A percentile compares a stretch with the other conserved stretches of the same genome.
These are phyloP conservation scores for Theocolax elegans DNA, from an alignment of 1,140 invertebrate genomes.

Conservation along the genomic window DNA sequence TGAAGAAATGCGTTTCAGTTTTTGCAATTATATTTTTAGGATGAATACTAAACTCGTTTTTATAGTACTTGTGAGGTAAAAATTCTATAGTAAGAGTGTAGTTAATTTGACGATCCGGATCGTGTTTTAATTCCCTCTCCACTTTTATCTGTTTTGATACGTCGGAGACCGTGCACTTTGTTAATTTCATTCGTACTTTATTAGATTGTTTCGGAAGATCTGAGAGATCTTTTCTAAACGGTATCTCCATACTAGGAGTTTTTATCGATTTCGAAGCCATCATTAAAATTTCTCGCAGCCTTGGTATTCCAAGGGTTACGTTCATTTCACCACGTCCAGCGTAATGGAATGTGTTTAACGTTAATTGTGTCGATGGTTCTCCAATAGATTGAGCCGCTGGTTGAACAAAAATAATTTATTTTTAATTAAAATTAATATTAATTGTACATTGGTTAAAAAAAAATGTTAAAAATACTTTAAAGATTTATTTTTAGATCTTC, in stretches of 20 bases:
- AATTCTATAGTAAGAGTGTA: constrained; percentile 78
- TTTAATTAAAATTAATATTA: no score
- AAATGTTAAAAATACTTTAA: not conserved
- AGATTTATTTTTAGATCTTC: no score
- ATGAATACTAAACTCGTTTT: constrained; percentile 75
- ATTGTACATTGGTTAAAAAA: not conserved
- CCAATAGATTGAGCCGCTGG: constrained; percentile 93
- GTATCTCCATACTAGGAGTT: constrained; percentile 96
- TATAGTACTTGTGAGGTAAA: constrained; percentile 78
- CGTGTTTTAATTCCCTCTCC: constrained; percentile 70
- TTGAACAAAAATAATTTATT: not conserved
- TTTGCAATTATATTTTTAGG: constrained; percentile 77
- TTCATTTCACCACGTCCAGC: constrained; percentile 99
- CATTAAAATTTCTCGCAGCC: constrained; percentile 97
- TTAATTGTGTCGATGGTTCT: constrained; percentile 98
- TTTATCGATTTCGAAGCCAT: constrained; percentile 91
- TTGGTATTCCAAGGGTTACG: constrained; percentile 96
- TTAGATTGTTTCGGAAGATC: constrained; percentile 75
- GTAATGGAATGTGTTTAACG: constrained; percentile 99
- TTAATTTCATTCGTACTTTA: constrained; percentile 71
- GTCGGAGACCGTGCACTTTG: constrained; percentile 80
- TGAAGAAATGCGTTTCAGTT: constrained; percentile 75
- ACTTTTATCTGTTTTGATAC: constrained; percentile 82
- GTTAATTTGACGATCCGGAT: constrained; percentile 67
- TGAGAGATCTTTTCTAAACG: constrained; percentile 72